A percentile compares a stretch with the other conserved stretches of the same genome.
Conservation (phyloP, 2,113 vertebrate genomes). For the Pipa parva region DNA sequence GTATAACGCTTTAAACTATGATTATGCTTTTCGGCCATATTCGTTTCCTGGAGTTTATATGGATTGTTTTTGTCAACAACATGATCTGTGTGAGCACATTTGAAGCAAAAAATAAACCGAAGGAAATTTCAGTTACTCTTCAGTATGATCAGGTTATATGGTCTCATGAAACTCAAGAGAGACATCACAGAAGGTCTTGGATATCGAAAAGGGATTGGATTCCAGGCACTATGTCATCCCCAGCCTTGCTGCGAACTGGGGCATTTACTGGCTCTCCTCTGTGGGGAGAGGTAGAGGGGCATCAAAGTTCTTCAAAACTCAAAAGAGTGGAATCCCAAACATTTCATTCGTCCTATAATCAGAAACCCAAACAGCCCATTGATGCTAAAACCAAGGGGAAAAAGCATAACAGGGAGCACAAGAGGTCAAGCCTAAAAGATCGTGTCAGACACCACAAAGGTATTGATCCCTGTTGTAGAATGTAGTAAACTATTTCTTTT, state of each 20-base stretch:
- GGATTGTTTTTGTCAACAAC: constrained; percentile 5
- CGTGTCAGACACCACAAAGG: constrained; percentile 62
- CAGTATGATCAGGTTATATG: constrained; percentile 15
- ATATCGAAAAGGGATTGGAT: constrained; percentile 9
- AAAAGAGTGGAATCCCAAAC: constrained; percentile 58
- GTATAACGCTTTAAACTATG: no score
- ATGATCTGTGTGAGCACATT: neutral
- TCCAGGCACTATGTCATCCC: neutral
- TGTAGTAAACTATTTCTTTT: no score
- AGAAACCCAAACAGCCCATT: constrained; percentile 63
- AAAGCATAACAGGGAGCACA: constrained; percentile 71
- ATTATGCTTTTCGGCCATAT: neutral
- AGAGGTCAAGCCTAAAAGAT: constrained; percentile 70
- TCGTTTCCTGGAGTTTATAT: neutral
- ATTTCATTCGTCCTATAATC: constrained; percentile 53
- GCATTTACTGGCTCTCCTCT: neutral
- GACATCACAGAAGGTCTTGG: constrained; percentile 1
- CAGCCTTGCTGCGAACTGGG: neutral
- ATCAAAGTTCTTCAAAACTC: constrained; percentile 57
- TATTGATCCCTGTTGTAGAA: no score
- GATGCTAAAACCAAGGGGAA: constrained; percentile 64
- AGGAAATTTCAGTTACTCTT: constrained; percentile 3
- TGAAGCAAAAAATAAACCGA: constrained; percentile 13
- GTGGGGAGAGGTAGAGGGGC: constrained; percentile 34
- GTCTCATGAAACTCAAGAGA: constrained; percentile 11